Base-by-base conservation (phyloP, 2,888 invertebrate genomes). In the Eupithecia centaureata region DNA sequence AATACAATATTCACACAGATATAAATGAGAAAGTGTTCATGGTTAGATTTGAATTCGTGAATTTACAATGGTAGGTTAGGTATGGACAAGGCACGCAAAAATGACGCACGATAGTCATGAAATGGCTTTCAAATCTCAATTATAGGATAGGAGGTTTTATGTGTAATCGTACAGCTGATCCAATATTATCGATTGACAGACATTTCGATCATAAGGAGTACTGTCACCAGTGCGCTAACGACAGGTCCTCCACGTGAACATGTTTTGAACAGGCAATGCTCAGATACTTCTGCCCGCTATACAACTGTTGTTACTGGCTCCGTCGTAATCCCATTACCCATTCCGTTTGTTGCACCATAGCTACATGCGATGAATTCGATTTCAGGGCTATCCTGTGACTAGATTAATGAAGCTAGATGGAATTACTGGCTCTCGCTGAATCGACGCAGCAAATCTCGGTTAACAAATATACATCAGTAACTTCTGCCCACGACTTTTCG, bases 321-420 rank as follows among this genome's bases (percentile, higher is more conserved):
- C 8, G n/a, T 33, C 18, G 54, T 63, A 69, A 69, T 69, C 69
- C 65, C 38, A 57, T 69, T 69, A 65, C 65, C 60, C 28, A 69
- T 69, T 66, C 69, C 59, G 69, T 69, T 54, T 69, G 69, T 69
- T 65, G 65, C 58, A 65, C 63, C 63, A 63, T 66, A n/a, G 60
- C 60, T 63, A 30, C 60, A 69, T 32, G 57, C 63, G 61, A 63
- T 63, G 38, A 60, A 66, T 69, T 66, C 61, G 65, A 69, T 69
- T 62, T 65, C 57, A 42, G 56, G 35, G 22, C 61, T 61, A 56
- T 51, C 38, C 61, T 61, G 61, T 65, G 62, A 54, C 58, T 61
- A 59, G 62, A 68, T 68, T 65, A 68, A 68, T 68, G 65, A 65
- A 64, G 64, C 61, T 61, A 65, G 61, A 68, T 65, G 22, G 64